Evolutionary conservation across 2,888 invertebrate species (phyloP), one percentile per base, ranked within the genome.

Genomic region (Thereva unica): DNA sequence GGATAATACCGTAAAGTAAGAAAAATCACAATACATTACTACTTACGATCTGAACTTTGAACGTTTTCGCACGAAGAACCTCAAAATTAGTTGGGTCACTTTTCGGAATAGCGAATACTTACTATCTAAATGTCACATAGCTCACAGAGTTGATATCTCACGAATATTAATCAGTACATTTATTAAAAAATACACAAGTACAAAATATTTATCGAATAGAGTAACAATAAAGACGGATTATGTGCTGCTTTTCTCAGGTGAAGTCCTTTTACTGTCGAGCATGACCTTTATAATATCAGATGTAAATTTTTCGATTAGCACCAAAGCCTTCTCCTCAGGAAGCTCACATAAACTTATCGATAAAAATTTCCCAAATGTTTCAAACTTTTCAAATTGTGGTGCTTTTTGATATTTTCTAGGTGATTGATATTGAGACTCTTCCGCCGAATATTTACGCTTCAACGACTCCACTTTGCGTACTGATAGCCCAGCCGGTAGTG

Each of bases 351-450:
- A 69, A 5, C 79, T 78, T 8, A 78, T 76, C 3, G 77, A 73
- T 53, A 81, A 72, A 68, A 81, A 81, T 68, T 78, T 76, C 34
- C 81, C 81, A 71, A 81, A 81, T 50, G 80, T 78, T 71, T 74
- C 72, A 55, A 73, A 78, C 67, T 77, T 78, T 34, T 74, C 37
- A 66, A 66, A 69, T 9, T 72, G 69, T 2, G 70, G 61, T 52
- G 53, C 70, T 53, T 69, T 67, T 49, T 68, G 67, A 4, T 65
- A 57, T 38, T 61, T 66, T 50, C 70, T 72, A 35, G 53, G 34
- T n/a, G 68, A 64, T 34, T 47, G 7, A 8, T 61, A 45, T 4
- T 66, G 50, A 10, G 44, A 52, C 53, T 69, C 69, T 38, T 66
- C 67, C 4, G 50, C 42, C 9, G 50, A 55, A 44, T 40, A 44